Evolutionary conservation across 2,797 vertebrate species (phyloP), one percentile per base, ranked within the genome.

Genomic region (Squalus acanthias): DNA sequence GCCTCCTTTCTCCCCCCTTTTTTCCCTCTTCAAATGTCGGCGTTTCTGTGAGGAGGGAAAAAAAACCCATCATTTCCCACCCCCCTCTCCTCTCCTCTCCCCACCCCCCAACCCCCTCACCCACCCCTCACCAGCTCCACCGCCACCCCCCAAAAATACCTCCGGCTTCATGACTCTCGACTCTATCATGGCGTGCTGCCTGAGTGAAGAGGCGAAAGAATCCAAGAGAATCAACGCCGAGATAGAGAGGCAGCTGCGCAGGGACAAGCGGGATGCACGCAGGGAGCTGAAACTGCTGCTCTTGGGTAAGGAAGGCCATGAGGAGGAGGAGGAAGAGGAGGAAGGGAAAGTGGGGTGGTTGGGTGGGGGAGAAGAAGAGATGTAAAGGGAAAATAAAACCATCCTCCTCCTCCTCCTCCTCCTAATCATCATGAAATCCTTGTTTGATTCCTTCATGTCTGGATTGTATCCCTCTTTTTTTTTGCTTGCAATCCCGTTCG

Each of bases 151-250:
- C 70, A 46, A 57, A 95, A 33, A 74, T 57, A 95, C 94, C 94
- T 95, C 97, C 97, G 96, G 97, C 98, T 98, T 98, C 98, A 99
- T 99, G 99, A 99, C 99, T 98, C 98, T 99, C 98, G 99, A 99
- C 98, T 99, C 99, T 98, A 99, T 99, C 98, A 99, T 99, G 99
- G 99, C 99, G 98, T 99, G 99, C 98, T 99, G 99, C 99, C 98
- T 99, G 98, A 99, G 99, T 97, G 99, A 99, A 97, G 99, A 99
- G 98, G 99, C 99, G 98, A 99, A 99, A 98, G 99, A 99, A 98
- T 99, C 99, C 97, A 99, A 99, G 97, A 98, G 99, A 97, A 99
- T 99, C 98, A 99, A 99, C 98, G 98, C 99, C 9, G 99, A 99
- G 98, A 99, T 99, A 98, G 99, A 99, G 97, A 99, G 99, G 98